Evolutionary conservation across 2,113 vertebrate species (phyloP).

Genomic region (Thermophis baileyi): DNA sequence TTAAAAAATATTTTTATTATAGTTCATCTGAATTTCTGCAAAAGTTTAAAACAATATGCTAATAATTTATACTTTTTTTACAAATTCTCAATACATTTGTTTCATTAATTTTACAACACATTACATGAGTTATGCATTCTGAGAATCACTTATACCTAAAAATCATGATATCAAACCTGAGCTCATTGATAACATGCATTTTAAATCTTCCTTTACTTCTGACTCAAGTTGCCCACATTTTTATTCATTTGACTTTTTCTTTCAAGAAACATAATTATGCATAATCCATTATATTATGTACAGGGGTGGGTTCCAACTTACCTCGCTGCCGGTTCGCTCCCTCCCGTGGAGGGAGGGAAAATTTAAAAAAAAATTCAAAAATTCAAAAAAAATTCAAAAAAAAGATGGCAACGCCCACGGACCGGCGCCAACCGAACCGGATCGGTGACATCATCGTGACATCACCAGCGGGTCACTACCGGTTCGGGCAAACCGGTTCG

Average conservation of each 20-base stretch:
- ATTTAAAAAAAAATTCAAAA: too few relatives aligned
- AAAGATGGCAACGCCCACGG: too few relatives aligned
- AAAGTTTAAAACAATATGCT: neutral
- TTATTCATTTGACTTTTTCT: neutral
- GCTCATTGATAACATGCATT: neutral
- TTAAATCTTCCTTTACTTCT: neutral
- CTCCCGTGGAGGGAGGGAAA: too few relatives aligned
- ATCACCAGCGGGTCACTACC: too few relatives aligned
- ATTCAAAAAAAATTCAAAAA: too few relatives aligned
- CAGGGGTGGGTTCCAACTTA: too few relatives aligned
- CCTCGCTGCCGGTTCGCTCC: too few relatives aligned
- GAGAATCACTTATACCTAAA: neutral
- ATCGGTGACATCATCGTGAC: too few relatives aligned
- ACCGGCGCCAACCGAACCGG: too few relatives aligned
- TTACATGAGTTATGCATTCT: neutral
- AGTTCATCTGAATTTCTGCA: neutral
- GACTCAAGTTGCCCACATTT: neutral
- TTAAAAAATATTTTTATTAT: neutral
- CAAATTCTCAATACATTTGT: neutral
- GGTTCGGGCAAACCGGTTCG: too few relatives aligned
- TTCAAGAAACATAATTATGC: neutral
- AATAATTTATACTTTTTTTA: neutral
- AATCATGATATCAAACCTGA: neutral
- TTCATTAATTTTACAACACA: neutral
- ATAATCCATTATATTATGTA: neutral